A percentile compares a stretch with the other conserved stretches of the same genome.
Conservation (phyloP, 2,888 invertebrate genomes). For the Psococerastis gibbosa region DNA sequence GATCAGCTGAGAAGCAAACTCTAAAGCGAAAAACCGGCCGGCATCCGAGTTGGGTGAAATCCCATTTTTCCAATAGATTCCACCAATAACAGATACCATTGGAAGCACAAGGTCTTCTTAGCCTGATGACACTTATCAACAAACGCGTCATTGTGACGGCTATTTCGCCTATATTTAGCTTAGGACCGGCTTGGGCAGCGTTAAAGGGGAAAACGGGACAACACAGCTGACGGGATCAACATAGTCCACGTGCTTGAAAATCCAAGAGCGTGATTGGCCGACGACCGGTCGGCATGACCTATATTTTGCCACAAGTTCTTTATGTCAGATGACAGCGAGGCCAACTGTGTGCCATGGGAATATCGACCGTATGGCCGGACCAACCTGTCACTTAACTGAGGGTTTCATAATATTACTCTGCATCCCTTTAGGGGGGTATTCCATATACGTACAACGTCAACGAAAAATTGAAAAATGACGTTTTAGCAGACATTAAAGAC, state of each 20-base stretch:
- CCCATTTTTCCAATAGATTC: no score
- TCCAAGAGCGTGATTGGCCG: conserved; percentile 28
- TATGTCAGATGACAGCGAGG: neutral
- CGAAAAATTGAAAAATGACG: no score
- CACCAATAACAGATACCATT: no score
- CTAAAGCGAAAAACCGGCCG: conserved; percentile 20
- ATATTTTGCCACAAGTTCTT: conserved; percentile 24
- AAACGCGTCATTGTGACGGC: neutral
- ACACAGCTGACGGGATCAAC: conserved; percentile 46
- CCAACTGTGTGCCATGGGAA: neutral
- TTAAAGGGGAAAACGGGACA: conserved; percentile 18
- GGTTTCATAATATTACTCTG: no score
- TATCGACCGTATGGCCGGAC: neutral
- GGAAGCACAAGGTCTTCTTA: conserved; percentile 7
- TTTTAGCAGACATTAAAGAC: no score
- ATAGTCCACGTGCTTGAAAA: conserved; percentile 42
- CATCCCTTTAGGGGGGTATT: no score
- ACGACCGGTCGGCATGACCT: conserved; percentile 28
- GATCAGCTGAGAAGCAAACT: conserved; percentile 6
- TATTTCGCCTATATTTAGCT: conserved; percentile 1
- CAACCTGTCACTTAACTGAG: no score
- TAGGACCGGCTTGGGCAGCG: conserved; percentile 6
- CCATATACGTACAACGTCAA: no score
- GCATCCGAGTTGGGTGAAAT: conserved; percentile 15
- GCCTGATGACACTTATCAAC: neutral